Evolutionary conservation across 2,888 invertebrate genomes (phyloP), one percentile per base, ranked within the genome.

Genomic region (Sphinx pinastri): DNA sequence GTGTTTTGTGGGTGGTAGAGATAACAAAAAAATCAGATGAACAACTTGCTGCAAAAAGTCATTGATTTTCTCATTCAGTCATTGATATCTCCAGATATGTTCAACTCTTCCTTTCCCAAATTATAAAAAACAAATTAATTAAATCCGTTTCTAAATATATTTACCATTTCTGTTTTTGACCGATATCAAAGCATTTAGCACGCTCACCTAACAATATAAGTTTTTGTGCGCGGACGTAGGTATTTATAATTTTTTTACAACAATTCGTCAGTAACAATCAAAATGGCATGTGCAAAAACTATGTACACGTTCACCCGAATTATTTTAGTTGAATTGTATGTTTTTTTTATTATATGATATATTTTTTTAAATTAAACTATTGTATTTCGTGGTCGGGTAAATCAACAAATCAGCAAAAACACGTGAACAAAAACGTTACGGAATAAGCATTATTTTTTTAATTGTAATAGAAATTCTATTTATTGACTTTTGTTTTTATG

Each of bases 271-370:
- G 16, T 47, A 45, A 60, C 60, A 60, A 60, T 45, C 60, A 60
- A 60, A 60, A 60, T 8, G n/a, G 59, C n/a, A 60, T 47, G 47
- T 47, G 47, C 60, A 60, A 60, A 60, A 60, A 47, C 45, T 16
- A 16, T 45, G 16, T 60, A 19, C 10, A 68, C 70, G 67, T 70
- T 70, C 70, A 67, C 70, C 51, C 25, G 16, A 67, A 67, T 59
- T 67, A 70, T 60, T 70, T 67, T 52, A 51, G 67, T 70, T 58
- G 13, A 16, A 11, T 47, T 31, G 45, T 16, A 14, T 38, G 12
- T n/a, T 16, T 57, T 55, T 55, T 68, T 16, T 8, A 55, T 38
- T 68, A 55, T 47, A 47, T 60, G 45, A 47, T 12, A 60, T 19
- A 47, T 59, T 59, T 59, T 57, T 59, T 38, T 13, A 5, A 25